Evolutionary conservation across 2,888 invertebrate genomes (phyloP).

Genomic region (Polietes domitor): DNA sequence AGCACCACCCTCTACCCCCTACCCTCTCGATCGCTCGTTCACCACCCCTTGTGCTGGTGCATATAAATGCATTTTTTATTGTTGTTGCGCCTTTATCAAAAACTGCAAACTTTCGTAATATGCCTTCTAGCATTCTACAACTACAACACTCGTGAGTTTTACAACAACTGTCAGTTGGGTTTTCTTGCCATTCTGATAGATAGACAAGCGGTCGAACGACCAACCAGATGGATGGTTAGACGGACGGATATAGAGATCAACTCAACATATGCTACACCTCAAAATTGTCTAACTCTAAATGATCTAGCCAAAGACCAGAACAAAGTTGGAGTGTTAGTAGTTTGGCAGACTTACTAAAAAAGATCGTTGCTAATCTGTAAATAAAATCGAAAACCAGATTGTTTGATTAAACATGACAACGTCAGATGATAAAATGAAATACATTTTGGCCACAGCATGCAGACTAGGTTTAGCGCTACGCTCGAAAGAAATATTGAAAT

Average conservation of each 20-base stretch:
- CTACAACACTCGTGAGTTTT: not conserved
- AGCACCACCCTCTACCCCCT: slow-evolving; percentile 32
- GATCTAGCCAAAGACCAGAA: too few species aligned
- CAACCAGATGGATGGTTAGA: slow-evolving; percentile 20
- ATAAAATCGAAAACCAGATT: slow-evolving; percentile 63
- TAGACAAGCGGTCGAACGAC: too few species aligned
- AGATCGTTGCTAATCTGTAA: slow-evolving; percentile 63
- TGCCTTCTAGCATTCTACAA: slow-evolving; percentile 54
- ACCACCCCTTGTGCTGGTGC: too few species aligned
- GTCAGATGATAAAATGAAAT: not conserved
- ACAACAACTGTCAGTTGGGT: slow-evolving; percentile 9
- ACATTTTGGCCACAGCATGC: too few species aligned
- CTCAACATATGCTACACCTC: slow-evolving; percentile 29
- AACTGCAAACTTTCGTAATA: slow-evolving; percentile 64
- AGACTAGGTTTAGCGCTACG: too few species aligned
- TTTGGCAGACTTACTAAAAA: not conserved
- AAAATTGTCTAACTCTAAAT: not conserved
- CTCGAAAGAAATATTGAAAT: too few species aligned
- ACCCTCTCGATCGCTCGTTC: too few species aligned
- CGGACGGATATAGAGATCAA: slow-evolving; percentile 57
- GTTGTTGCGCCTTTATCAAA: slow-evolving; percentile 31
- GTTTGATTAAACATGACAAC: slow-evolving; percentile 27
- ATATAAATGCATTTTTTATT: not conserved
- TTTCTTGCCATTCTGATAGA: slow-evolving; percentile 25
- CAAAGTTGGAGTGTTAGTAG: not conserved